These are phyloP conservation scores for Smittia aterrima DNA, from an alignment of 2,888 invertebrate species.

Conservation along the genomic window DNA sequence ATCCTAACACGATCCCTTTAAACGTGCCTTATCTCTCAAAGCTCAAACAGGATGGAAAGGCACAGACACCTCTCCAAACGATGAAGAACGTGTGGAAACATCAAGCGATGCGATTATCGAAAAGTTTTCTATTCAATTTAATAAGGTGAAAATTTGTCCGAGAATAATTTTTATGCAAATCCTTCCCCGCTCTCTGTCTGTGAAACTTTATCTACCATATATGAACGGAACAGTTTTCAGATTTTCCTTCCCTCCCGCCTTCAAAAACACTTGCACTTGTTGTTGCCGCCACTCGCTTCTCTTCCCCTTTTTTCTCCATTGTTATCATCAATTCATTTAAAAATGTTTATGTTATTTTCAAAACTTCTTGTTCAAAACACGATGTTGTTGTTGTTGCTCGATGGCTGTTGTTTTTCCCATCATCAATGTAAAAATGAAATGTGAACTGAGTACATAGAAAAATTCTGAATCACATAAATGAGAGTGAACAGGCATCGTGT, in stretches of 20 bases:
- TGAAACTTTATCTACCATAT: background rate
- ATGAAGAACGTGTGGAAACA: too few relatives aligned
- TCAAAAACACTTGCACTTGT: conserved; percentile 30
- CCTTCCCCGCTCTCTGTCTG: too few relatives aligned
- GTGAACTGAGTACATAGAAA: conserved; percentile 31
- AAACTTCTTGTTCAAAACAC: conserved; percentile 40
- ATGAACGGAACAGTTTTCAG: background rate
- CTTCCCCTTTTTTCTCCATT: conserved; percentile 23
- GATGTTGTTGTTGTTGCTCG: conserved; percentile 36
- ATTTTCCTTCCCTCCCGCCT: background rate
- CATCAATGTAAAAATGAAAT: conserved; percentile 40
- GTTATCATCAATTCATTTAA: conserved; percentile 41
- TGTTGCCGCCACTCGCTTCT: conserved; percentile 3
- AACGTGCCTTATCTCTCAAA: too few relatives aligned
- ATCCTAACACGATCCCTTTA: too few relatives aligned
- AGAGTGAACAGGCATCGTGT: conserved; percentile 17
- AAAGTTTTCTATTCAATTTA: too few relatives aligned
- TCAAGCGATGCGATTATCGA: too few relatives aligned
- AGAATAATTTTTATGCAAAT: too few relatives aligned
- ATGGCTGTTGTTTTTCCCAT: conserved; percentile 40
- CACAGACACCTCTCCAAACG: too few relatives aligned
- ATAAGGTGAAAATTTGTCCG: too few relatives aligned
- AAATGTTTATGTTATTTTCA: conserved; percentile 39
- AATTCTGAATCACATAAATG: conserved; percentile 38
- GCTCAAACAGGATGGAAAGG: too few relatives aligned